Conservation (phyloP, 2,888 invertebrate genomes). For the Listrodromus nycthemerus region DNA sequence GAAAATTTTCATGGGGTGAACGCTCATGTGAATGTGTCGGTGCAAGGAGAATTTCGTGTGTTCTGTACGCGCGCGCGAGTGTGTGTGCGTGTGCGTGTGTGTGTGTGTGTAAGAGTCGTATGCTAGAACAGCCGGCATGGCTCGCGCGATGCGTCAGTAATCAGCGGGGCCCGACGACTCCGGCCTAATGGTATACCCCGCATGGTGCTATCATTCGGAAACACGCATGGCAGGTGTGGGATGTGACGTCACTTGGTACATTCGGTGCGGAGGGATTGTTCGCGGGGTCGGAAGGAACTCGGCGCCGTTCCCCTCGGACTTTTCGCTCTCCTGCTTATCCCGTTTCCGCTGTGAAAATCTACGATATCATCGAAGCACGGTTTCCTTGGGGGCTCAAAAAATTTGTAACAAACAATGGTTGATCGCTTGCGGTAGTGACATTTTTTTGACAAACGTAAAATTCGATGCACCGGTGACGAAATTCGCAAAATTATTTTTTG, state of each 20-base stretch:
- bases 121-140: conserved; percentile 57
- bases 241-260: conserved; percentile 77
- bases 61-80: too few relatives aligned
- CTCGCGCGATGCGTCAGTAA: conserved; percentile 64
- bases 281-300: conserved; percentile 45
- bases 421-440: neutral
- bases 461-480: too few relatives aligned
- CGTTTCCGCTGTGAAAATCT: neutral
- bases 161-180: conserved; percentile 72
- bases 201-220: conserved; percentile 81
- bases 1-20: conserved; percentile 74
- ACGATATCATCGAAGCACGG: neutral
- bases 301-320: conserved; percentile 19
- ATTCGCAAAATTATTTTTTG: too few relatives aligned
- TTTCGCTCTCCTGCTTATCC: conserved; percentile 1
- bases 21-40: conserved; percentile 52
- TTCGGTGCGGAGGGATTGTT: conserved; percentile 49
- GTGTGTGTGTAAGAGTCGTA: conserved; percentile 13
- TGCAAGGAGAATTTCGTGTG: conserved; percentile 39
- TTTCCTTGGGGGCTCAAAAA: neutral
- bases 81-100: neutral
- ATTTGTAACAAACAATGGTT: neutral
- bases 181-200: conserved; percentile 70
- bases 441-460: neutral
- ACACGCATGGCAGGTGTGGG: conserved; percentile 84